Evolutionary conservation across 2,797 vertebrate genomes (phyloP).

Genomic region (Mus minutoides): DNA sequence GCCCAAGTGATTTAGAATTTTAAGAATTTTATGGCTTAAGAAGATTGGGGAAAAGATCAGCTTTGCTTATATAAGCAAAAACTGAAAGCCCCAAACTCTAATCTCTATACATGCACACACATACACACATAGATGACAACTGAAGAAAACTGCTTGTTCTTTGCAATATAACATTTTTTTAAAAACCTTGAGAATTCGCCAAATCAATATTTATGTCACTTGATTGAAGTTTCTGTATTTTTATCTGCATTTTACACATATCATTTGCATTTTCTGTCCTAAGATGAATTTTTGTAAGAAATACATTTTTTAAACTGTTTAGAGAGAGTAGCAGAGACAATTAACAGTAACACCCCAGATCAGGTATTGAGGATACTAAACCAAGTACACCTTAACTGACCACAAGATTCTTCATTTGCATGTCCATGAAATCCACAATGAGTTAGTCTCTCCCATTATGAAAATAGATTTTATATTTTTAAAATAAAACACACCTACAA

Average conservation of each 20-base stretch:
- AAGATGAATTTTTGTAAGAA: neutral
- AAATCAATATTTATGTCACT: neutral
- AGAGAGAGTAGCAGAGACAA: neutral
- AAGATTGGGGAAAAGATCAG: neutral
- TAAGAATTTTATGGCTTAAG: neutral
- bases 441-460: neutral
- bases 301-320: neutral
- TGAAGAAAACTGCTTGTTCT: neutral
- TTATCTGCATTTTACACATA: neutral
- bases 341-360: neutral
- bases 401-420: neutral
- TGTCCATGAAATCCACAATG: neutral
- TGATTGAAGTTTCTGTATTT: neutral
- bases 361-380: neutral
- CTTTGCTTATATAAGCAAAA: neutral
- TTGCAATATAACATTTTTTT: neutral
- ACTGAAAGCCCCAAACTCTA: neutral
- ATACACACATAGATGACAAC: neutral
- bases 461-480: neutral
- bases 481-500: slow-evolving; percentile 14
- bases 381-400: neutral
- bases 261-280: neutral
- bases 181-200: neutral
- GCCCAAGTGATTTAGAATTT: neutral
- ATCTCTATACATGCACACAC: no score